These are phyloP conservation scores for Tokudaia muenninki DNA, from an alignment of 2,797 vertebrate genomes.

Conservation along the genomic window DNA sequence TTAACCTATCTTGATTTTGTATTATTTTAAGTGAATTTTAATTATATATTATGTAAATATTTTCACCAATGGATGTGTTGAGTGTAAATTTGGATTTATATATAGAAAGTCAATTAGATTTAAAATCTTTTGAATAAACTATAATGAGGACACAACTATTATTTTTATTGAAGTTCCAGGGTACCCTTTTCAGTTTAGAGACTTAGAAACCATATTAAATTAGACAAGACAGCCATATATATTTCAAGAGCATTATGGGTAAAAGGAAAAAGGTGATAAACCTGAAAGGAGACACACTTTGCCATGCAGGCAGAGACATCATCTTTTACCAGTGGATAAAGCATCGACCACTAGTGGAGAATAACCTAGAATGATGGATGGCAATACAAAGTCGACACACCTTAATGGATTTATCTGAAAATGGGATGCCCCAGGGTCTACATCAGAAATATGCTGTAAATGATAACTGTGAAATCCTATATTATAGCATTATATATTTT, in stretches of 20 bases:
- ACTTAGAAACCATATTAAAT: neutral
- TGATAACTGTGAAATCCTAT: neutral
- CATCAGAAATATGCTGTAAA: neutral
- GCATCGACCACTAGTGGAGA: neutral
- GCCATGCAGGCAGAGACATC: fast-evolving
- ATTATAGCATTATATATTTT: neutral
- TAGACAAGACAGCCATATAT: neutral
- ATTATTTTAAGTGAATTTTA: conserved; percentile 15
- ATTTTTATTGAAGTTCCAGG: neutral
- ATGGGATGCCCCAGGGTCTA: fast-evolving
- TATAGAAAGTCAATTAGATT: neutral
- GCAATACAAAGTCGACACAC: neutral
- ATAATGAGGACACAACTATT: neutral
- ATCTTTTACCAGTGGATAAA: neutral
- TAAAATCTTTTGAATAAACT: neutral
- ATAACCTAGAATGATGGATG: neutral
- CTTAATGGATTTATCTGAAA: neutral
- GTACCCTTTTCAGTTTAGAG: neutral
- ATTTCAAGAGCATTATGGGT: neutral
- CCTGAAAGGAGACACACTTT: neutral
- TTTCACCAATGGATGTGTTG: neutral
- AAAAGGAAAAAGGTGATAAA: neutral
- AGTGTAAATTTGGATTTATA: conserved; percentile 17
- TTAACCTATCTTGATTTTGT: neutral
- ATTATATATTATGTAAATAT: neutral